These are phyloP conservation scores for Columbina picui DNA, from an alignment of 2,113 vertebrate species.

Conservation along the genomic window DNA sequence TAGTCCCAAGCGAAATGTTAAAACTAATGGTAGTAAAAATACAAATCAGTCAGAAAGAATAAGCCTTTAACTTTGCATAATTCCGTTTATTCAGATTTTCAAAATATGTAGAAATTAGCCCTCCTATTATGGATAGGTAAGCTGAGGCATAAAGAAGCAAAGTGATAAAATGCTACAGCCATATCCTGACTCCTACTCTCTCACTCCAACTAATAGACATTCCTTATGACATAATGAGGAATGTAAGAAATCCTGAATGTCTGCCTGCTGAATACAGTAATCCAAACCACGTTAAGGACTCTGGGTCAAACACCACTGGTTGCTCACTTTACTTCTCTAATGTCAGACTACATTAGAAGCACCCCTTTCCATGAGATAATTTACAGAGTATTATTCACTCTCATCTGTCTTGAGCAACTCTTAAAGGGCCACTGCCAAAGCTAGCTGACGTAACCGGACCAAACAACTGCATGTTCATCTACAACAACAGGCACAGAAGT, in stretches of 20 bases:
- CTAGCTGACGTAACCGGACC: not conserved
- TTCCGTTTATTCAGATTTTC: not conserved
- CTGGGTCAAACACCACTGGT: not conserved
- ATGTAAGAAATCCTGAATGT: slow-evolving; percentile 45
- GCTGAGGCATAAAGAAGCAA: not conserved
- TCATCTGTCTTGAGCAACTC: slow-evolving; percentile 17
- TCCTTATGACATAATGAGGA: not conserved
- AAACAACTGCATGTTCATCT: not conserved
- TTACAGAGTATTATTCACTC: slow-evolving; percentile 30
- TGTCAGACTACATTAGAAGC: not conserved
- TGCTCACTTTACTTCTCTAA: slow-evolving; percentile 20
- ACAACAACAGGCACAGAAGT: not conserved
- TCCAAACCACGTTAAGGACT: not conserved
- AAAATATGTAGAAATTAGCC: not conserved
- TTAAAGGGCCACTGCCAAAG: not conserved
- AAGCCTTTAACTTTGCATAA: not conserved
- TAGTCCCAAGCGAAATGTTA: not conserved
- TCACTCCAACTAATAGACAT: not conserved
- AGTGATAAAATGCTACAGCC: not conserved
- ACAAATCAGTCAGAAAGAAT: not conserved
- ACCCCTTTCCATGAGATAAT: slow-evolving; percentile 13
- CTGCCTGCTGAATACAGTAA: slow-evolving; percentile 30
- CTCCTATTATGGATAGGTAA: not conserved
- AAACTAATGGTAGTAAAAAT: not conserved
- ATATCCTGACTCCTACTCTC: not conserved